phyloP scores from a whole-genome alignment of 2,888 invertebrate genomes.

The Ophonus ardosiacus region DNA sequence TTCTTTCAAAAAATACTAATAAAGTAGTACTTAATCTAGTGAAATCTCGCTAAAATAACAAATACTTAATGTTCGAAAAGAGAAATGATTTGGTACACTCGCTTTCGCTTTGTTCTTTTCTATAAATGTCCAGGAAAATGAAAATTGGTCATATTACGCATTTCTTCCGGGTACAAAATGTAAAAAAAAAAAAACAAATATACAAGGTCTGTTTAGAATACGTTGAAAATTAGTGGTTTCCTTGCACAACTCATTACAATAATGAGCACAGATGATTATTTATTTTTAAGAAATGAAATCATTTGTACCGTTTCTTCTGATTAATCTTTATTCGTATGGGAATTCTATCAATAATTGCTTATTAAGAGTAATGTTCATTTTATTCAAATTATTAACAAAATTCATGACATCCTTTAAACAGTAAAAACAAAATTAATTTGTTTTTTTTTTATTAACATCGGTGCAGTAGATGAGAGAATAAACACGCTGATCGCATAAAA shows the following conservation, averaged over 20 bases:
- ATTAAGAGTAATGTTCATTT: not conserved
- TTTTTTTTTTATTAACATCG: too few species aligned
- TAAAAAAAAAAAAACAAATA: not conserved
- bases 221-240: slow-evolving; percentile 13
- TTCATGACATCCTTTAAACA: not conserved
- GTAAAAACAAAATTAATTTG: not conserved
- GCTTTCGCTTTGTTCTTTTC: too few species aligned
- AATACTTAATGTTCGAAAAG: too few species aligned
- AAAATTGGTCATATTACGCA: not conserved
- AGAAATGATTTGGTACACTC: too few species aligned
- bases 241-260: not conserved
- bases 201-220: not conserved
- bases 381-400: not conserved
- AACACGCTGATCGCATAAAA: too few species aligned
- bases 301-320: not conserved
- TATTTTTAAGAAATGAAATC: not conserved
- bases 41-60: too few species aligned
- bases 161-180: not conserved
- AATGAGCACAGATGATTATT: not conserved
- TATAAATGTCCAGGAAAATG: not conserved
- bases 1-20: too few species aligned
- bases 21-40: too few species aligned
- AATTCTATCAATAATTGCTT: not conserved
- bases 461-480: too few species aligned
- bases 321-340: not conserved